Conservation (phyloP, 2,797 vertebrate species). For the Trichosurus vulpecula region DNA sequence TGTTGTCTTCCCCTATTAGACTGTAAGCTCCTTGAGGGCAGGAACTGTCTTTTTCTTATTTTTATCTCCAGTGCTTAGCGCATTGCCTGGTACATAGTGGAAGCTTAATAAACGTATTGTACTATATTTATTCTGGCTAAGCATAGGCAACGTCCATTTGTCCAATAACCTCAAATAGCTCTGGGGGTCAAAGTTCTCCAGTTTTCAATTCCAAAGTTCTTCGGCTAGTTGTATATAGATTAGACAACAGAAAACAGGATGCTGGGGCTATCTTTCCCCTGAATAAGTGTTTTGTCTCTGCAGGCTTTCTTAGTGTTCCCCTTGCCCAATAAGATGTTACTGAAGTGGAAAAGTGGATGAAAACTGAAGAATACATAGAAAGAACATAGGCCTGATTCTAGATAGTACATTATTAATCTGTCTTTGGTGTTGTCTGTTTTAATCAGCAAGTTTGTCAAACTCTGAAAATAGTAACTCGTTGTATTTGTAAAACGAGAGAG, state of each 20-base stretch:
- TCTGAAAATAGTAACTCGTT: too few relatives aligned
- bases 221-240: not conserved
- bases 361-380: not conserved
- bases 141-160: not conserved
- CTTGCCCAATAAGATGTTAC: not conserved
- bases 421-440: not conserved
- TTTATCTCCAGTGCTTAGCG: not conserved
- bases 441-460: not conserved
- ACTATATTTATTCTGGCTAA: not conserved
- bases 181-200: not conserved
- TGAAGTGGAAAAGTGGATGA: not conserved
- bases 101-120: not conserved
- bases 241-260: not conserved
- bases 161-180: not conserved
- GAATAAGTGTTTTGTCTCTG: not conserved
- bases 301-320: not conserved
- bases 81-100: not conserved
- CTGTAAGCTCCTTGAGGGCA: not conserved
- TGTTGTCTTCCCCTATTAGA: not conserved
- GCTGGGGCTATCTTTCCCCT: not conserved
- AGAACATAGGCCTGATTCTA: not conserved
- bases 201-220: not conserved
- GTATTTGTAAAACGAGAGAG: not conserved
- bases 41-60: not conserved
- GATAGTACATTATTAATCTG: not conserved